Evolutionary conservation across 2,888 invertebrate species (phyloP).

Genomic region (Eupithecia vulgata): DNA sequence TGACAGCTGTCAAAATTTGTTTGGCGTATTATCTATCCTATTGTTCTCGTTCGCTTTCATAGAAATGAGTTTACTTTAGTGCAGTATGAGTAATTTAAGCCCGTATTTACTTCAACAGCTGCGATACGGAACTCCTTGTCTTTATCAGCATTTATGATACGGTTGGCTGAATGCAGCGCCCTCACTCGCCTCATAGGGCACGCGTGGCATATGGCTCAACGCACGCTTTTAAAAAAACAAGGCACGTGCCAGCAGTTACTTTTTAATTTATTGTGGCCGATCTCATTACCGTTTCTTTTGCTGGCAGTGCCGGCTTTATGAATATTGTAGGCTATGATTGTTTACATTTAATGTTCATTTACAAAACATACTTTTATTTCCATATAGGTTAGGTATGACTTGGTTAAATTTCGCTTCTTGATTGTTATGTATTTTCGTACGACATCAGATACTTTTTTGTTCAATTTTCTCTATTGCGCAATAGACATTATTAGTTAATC

Average conservation of each 20-base stretch:
- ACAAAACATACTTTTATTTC: not conserved
- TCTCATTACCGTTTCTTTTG: constrained; percentile 13
- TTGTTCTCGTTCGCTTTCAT: not conserved
- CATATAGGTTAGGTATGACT: too few relatives aligned
- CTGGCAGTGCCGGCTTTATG: not conserved
- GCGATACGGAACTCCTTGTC: constrained; percentile 33
- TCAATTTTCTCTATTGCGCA: not conserved
- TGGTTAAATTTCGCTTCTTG: too few relatives aligned
- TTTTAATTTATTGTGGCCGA: constrained; percentile 45
- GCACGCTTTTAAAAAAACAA: constrained; percentile 54
- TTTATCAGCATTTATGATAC: constrained; percentile 46
- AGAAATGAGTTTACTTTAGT: not conserved
- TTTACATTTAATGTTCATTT: not conserved
- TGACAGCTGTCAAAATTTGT: constrained; percentile 30
- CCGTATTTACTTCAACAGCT: constrained; percentile 26
- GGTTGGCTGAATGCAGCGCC: constrained; percentile 55
- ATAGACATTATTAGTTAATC: constrained; percentile 20
- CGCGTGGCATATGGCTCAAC: constrained; percentile 78
- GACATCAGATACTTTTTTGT: not conserved
- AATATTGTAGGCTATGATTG: not conserved
- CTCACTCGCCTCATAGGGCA: constrained; percentile 55
- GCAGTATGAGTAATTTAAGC: not conserved
- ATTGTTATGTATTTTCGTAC: too few relatives aligned
- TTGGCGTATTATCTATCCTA: not conserved
- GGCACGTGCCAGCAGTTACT: constrained; percentile 70